Evolutionary conservation across 2,113 vertebrate genomes (phyloP).

Genomic region (Axis porcinus): DNA sequence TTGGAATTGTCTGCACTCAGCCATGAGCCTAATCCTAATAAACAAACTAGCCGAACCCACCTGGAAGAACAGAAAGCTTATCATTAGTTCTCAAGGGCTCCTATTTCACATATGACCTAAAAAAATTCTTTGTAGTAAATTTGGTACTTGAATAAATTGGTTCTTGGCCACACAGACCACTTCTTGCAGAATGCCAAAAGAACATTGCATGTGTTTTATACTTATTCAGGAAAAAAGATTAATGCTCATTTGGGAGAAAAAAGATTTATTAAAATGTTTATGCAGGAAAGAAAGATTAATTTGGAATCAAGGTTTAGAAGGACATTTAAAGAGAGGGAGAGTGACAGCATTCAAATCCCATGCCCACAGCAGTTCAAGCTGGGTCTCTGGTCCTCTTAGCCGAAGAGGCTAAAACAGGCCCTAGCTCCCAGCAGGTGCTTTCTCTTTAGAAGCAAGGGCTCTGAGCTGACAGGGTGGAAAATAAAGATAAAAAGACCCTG

Average conservation of each 20-base stretch:
- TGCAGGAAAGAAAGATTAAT: neutral
- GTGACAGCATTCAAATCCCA: neutral
- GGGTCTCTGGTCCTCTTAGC: neutral
- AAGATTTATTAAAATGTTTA: constrained; percentile 36
- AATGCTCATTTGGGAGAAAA: constrained; percentile 8
- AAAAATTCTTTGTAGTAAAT: constrained; percentile 19
- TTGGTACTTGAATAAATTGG: constrained; percentile 27
- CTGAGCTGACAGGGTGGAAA: neutral
- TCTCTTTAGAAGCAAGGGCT: neutral
- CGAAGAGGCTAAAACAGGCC: neutral
- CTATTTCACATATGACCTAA: neutral
- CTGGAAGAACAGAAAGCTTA: neutral
- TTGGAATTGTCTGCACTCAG: neutral
- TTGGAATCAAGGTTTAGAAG: constrained; percentile 31
- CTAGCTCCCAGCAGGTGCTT: neutral
- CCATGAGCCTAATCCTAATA: neutral
- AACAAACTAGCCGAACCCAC: neutral
- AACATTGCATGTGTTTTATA: constrained; percentile 23
- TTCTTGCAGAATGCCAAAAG: constrained; percentile 29
- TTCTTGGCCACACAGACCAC: constrained; percentile 7
- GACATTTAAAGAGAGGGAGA: neutral
- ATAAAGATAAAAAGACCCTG: neutral
- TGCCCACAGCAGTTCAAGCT: neutral
- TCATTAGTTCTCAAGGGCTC: neutral
- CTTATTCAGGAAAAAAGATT: constrained; percentile 22